phyloP scores from a whole-genome alignment of 2,888 invertebrate species.

The Dasysyrphus albostriatus region DNA sequence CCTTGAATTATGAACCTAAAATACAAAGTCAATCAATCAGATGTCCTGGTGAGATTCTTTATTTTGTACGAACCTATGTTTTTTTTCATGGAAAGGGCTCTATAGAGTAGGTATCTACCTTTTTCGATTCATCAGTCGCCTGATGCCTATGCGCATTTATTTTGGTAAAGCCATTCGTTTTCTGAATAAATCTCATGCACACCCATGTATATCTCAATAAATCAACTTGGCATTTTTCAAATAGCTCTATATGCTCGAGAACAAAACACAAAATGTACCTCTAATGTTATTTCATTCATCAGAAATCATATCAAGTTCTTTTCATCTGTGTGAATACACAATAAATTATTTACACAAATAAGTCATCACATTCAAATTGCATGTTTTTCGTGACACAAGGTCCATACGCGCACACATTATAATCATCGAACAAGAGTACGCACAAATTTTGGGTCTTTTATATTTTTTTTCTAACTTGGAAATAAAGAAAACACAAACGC shows the following conservation, averaged over 20 bases:
- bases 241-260: slow-evolving; percentile 8
- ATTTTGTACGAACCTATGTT: neutral
- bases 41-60: neutral
- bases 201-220: slow-evolving; percentile 49
- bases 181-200: slow-evolving; percentile 27
- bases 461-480: slow-evolving; percentile 3
- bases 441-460: slow-evolving; percentile 41
- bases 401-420: slow-evolving; percentile 39
- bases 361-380: slow-evolving; percentile 65
- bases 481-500: slow-evolving; percentile 24
- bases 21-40: slow-evolving; percentile 30
- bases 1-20: slow-evolving; percentile 34
- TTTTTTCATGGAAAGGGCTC: neutral
- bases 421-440: slow-evolving; percentile 26
- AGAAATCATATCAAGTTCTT: slow-evolving; percentile 48
- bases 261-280: slow-evolving; percentile 1
- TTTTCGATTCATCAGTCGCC: slow-evolving; percentile 35
- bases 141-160: slow-evolving; percentile 12
- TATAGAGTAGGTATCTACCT: slow-evolving; percentile 27
- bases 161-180: slow-evolving; percentile 15
- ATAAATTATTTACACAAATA: slow-evolving; percentile 71
- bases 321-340: slow-evolving; percentile 55
- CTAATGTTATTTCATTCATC: slow-evolving; percentile 68
- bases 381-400: slow-evolving; percentile 33
- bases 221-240: slow-evolving; percentile 53